Evolutionary conservation across 2,797 vertebrate species (phyloP).

Genomic region (Sarcoramphus papa): DNA sequence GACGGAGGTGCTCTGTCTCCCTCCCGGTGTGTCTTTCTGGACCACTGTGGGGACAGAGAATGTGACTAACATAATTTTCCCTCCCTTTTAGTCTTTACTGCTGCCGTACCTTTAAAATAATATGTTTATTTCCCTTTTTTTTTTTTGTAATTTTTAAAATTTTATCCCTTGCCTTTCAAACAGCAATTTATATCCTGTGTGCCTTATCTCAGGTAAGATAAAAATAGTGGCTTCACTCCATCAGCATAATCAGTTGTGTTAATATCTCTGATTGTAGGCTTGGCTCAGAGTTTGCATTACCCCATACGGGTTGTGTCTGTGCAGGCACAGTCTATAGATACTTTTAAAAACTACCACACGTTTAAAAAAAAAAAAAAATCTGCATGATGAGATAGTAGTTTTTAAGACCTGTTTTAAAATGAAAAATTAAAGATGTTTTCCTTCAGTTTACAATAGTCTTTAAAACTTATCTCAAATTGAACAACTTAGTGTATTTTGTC

Average conservation of each 20-base stretch:
- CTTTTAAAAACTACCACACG: background rate
- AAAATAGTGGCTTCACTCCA: conserved; percentile 52
- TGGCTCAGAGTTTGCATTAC: conserved; percentile 42
- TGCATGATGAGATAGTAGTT: background rate
- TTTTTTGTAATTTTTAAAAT: background rate
- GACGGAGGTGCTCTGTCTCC: background rate
- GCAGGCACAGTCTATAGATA: background rate
- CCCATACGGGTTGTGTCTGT: conserved; percentile 4
- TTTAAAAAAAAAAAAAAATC: background rate
- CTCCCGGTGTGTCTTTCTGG: background rate
- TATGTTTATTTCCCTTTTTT: background rate
- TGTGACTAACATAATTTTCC: background rate
- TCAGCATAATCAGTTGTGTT: conserved; percentile 23
- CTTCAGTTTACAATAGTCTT: background rate
- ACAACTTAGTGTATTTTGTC: background rate
- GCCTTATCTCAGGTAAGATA: conserved; percentile 36
- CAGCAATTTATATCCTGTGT: background rate
- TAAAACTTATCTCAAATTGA: background rate
- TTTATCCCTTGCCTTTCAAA: background rate
- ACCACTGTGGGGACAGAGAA: background rate
- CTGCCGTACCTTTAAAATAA: background rate
- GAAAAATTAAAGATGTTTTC: background rate
- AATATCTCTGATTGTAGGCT: conserved; percentile 30
- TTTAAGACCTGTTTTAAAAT: background rate
- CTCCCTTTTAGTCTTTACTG: background rate